phyloP scores from a whole-genome alignment of 2,113 vertebrate genomes.

The Cariama cristata region DNA sequence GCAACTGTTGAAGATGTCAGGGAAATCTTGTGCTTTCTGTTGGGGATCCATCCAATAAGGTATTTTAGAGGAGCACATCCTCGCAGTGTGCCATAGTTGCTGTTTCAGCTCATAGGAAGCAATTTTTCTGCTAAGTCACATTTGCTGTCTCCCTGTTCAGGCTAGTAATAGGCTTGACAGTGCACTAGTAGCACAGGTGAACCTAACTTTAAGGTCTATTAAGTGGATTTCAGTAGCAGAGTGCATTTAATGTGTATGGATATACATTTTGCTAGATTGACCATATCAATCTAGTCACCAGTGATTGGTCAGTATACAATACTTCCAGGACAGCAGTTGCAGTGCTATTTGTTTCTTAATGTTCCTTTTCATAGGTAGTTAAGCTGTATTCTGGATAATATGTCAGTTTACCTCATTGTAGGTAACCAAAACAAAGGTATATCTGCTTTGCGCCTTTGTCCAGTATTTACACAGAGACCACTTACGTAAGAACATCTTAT shows the following conservation, averaged over 20 bases:
- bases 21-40: not conserved
- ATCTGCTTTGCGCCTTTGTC: constrained; percentile 40
- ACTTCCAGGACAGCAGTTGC: constrained; percentile 19
- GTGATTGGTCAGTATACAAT: constrained; percentile 35
- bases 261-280: constrained; percentile 51
- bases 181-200: not conserved
- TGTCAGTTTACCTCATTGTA: not conserved
- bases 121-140: not conserved
- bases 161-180: not conserved
- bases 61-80: not conserved
- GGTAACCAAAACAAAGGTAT: constrained; percentile 37
- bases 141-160: not conserved
- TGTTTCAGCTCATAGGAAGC: not conserved
- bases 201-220: constrained; percentile 40
- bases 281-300: not conserved
- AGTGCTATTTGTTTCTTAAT: not conserved
- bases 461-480: not conserved
- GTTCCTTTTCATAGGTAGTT: constrained; percentile 16
- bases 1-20: not conserved
- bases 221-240: constrained; percentile 10
- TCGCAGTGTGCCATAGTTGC: rapidly evolving
- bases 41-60: not conserved
- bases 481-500: not conserved
- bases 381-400: constrained; percentile 21
- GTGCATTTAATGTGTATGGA: not conserved